Evolutionary conservation across 1,140 invertebrate genomes (phyloP), one percentile per base, ranked within the genome.

Genomic region (Heliconius hermathena): DNA sequence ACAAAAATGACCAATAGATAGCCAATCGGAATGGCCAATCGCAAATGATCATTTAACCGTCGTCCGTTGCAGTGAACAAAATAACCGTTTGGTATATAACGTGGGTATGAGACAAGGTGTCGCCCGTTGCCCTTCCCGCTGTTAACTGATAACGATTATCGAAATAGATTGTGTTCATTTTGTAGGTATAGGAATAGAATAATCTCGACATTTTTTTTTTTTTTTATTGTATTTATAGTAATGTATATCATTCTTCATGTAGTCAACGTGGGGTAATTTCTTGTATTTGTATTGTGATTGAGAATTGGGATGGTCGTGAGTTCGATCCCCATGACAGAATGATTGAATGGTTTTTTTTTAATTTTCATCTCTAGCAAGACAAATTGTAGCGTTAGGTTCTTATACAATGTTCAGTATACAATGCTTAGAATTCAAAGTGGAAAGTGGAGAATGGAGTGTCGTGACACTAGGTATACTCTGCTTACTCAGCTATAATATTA

Each of bases 21-120:
- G 29, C 29, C 29, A 29, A 29, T 29, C 57, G 8, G 22, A 66
- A 66, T 66, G 13, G 60, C 11, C 60, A 66, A 29, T 29, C 4
- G 60, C 60, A 66, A 66, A 66, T 66, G 16, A 66, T 66, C 5
- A 66, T 66, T 11, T 66, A 66, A 66, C 60, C 22, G 26, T 29
- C 8, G 20, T 1, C 2, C 26, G 13, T 66, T 22, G 60, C 26
- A 3, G 60, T 29, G n/a, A 22, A 11, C 60, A 29, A 66, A 66
- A 66, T 66, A 29, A 66, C 60, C 60, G 60, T 66, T 57, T 57
- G 54, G 54, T 16, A 54, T n/a, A n/a, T 33, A 54, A 18, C 49
- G 18, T 20, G 5, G 2, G 9, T 29, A 29, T 26, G 29, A 66
- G 26, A 66, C 60, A 29, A 29, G 60, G 60, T 66, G 60, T 66